Evolutionary conservation across 1,140 invertebrate species (phyloP).

Genomic region (Aphelenchoides besseyi): DNA sequence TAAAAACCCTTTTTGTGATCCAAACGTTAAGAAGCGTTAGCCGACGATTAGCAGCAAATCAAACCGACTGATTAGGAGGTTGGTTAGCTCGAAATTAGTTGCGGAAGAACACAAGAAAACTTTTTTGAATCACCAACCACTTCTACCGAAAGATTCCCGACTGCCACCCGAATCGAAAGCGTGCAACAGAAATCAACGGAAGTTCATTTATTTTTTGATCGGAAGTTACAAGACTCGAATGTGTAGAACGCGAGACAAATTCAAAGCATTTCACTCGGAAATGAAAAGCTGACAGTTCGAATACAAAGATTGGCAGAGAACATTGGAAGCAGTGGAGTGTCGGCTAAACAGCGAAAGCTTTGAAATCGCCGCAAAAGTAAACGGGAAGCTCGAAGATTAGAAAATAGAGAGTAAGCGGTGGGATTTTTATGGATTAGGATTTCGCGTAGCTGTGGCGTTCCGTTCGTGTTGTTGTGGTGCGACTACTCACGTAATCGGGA

Average conservation of each 20-base stretch:
- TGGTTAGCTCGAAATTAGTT: background rate
- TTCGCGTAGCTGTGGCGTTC: constrained; percentile 21
- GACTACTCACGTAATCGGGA: background rate
- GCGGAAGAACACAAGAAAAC: background rate
- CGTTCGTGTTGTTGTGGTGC: background rate
- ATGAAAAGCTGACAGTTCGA: constrained; percentile 3
- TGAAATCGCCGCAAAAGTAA: background rate
- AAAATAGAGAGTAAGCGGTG: background rate
- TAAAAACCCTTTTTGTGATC: background rate
- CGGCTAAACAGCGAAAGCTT: constrained; percentile 3
- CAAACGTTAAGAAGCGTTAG: background rate
- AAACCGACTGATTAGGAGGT: background rate
- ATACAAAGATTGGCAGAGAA: background rate
- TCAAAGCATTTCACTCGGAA: constrained; percentile 2
- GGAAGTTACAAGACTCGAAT: background rate
- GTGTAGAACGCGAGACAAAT: background rate
- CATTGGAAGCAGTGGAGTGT: constrained; percentile 1
- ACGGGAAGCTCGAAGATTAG: background rate
- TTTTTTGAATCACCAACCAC: background rate
- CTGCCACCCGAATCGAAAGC: too few relatives aligned
- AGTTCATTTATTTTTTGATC: too few relatives aligned
- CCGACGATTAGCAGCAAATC: background rate
- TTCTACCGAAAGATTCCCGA: background rate
- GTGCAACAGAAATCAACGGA: too few relatives aligned
- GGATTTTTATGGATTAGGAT: background rate